These are phyloP conservation scores for Ophion costatus DNA, from an alignment of 2,888 invertebrate species.

Conservation along the genomic window DNA sequence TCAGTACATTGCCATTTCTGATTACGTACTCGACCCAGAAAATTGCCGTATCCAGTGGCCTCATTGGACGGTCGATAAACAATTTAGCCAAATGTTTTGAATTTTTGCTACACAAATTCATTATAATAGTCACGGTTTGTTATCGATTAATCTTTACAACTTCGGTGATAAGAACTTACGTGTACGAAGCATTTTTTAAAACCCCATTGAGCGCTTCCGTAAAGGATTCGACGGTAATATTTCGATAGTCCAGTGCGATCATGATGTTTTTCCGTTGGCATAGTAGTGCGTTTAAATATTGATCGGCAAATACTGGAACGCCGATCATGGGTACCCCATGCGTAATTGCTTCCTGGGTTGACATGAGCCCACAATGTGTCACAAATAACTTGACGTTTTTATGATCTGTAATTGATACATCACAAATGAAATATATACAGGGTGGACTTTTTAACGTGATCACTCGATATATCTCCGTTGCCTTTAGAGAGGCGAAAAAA, in stretches of 20 bases:
- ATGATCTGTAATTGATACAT: slow-evolving; percentile 70
- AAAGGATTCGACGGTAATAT: slow-evolving; percentile 70
- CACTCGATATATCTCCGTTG: too few relatives aligned
- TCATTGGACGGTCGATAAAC: slow-evolving; percentile 70
- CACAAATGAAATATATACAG: too few relatives aligned
- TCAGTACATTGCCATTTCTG: slow-evolving; percentile 67
- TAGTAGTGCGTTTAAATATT: slow-evolving; percentile 68
- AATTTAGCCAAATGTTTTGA: slow-evolving; percentile 59
- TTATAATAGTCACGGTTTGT: neutral
- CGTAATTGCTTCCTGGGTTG: slow-evolving; percentile 75
- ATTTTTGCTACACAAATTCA: slow-evolving; percentile 63
- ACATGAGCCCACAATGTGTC: slow-evolving; percentile 78
- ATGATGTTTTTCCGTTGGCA: slow-evolving; percentile 66
- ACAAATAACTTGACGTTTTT: slow-evolving; percentile 76
- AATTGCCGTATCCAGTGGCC: slow-evolving; percentile 68
- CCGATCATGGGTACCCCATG: slow-evolving; percentile 76
- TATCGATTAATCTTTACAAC: too few relatives aligned
- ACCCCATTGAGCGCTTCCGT: slow-evolving; percentile 68
- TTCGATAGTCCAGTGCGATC: slow-evolving; percentile 49
- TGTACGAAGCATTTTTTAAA: slow-evolving; percentile 68
- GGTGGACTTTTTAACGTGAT: too few relatives aligned
- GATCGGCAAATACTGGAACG: slow-evolving; percentile 78
- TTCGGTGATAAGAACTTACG: slow-evolving; percentile 54
- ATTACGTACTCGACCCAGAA: slow-evolving; percentile 13
- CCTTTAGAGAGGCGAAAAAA: too few relatives aligned